Base-by-base conservation (phyloP, 1,140 invertebrate genomes). In the Asobara japonica region DNA sequence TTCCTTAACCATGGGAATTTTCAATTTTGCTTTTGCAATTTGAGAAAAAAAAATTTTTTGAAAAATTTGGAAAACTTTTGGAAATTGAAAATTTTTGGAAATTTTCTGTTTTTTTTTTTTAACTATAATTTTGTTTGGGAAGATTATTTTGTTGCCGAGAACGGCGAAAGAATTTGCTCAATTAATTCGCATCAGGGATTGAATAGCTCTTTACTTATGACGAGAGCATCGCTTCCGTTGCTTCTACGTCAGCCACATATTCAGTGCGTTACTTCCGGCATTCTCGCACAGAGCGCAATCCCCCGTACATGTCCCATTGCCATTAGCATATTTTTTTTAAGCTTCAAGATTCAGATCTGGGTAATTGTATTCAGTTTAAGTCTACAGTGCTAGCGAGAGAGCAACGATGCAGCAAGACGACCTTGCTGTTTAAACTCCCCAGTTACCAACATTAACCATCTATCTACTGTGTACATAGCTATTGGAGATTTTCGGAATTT, bases 321-420 rank as follows among this genome's bases (percentile, higher is more conserved):
- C 22, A 56, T 56, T 25, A 3, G 6, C 18, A 56, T 56, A 25
- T 7, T 56, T 56, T 56, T 56, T 56, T 56, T 56, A 27, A 22
- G 51, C 22, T 25, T 56, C 20, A 56, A 22, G 51, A 56, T 56
- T 25, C 22, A 56, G 25, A 56, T 56, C 51, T 56, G 51, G 18
- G 22, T 56, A 56, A 56, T 56, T 56, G 51, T 27, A 56, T 56
- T 56, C 20, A 25, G 51, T 56, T 56, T 27, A 56, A 4, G 51
- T 56, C n/a, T 36, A 30, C 31, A 71, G 45, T 30, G 36, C 38
- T 36, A 48, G 33, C 36, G 45, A 6, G 22, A 56, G 51, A 56
- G 51, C 69, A 71, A 71, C 69, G 61, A 65, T 71, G 69, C 69
- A 71, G 38, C 27, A 71, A 71, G 65, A 65, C 69, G 69, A 71